These are phyloP conservation scores for Rousettus madagascariensis DNA, from an alignment of 2,797 vertebrate genomes.

Conservation along the genomic window DNA sequence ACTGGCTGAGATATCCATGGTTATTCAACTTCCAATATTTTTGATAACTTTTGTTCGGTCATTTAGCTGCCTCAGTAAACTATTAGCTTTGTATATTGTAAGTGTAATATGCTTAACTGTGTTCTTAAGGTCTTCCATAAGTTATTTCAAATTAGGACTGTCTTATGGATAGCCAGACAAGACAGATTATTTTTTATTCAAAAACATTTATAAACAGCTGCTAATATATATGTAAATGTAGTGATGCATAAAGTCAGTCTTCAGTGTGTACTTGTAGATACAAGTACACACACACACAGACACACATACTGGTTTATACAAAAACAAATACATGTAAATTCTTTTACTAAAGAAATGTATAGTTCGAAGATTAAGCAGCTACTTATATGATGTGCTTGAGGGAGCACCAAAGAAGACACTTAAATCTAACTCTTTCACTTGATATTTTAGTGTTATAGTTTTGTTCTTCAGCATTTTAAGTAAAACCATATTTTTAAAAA, in stretches of 20 bases:
- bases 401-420: neutral
- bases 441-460: neutral
- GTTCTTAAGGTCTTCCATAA: neutral
- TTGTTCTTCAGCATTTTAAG: neutral
- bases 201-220: neutral
- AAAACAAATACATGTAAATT: neutral
- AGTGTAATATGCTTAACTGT: neutral
- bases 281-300: neutral
- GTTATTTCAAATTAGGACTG: neutral
- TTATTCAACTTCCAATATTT: neutral
- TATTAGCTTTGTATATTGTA: neutral
- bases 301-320: neutral
- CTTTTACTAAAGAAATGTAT: neutral
- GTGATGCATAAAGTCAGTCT: neutral
- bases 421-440: constrained; percentile 11
- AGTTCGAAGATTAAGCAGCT: neutral
- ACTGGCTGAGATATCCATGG: neutral
- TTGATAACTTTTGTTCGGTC: neutral
- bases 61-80: neutral
- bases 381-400: neutral
- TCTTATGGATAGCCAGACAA: neutral
- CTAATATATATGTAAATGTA: neutral
- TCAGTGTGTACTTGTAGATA: neutral
- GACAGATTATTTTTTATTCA: constrained; percentile 31
- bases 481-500: neutral